Evolutionary conservation across 2,113 vertebrate genomes (phyloP).

Genomic region (Aplodontia rufa): DNA sequence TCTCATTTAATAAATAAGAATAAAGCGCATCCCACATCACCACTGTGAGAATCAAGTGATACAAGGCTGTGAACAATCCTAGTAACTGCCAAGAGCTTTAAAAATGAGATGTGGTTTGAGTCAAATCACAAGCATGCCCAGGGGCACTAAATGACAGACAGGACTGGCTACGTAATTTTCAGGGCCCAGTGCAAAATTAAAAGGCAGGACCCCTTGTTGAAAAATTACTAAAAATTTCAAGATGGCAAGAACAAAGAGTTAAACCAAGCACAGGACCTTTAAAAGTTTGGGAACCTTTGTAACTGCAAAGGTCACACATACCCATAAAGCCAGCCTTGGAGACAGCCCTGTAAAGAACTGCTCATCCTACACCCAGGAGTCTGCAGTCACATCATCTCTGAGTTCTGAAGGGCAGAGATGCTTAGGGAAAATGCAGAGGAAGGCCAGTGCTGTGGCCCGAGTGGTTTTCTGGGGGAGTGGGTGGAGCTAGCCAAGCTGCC

Average conservation of each 20-base stretch:
- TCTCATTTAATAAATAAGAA: background rate
- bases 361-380: background rate
- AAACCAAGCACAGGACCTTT: background rate
- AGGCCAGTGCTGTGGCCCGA: background rate
- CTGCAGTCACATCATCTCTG: background rate
- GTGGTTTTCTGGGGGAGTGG: conserved; percentile 50
- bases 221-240: conserved; percentile 9
- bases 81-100: background rate
- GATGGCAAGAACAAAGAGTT: background rate
- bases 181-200: background rate
- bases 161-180: background rate
- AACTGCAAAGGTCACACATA: background rate
- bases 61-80: background rate
- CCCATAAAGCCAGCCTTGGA: background rate
- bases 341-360: background rate
- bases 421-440: conserved; percentile 35
- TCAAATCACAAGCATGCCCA: background rate
- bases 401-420: background rate
- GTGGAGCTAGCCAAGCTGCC: conserved; percentile 37
- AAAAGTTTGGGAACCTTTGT: background rate
- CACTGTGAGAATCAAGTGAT: background rate
- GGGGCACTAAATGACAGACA: background rate
- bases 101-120: background rate
- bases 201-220: background rate
- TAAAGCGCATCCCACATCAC: background rate